Percentiles rank a stretch among this genome's conserved stretches.
These are phyloP conservation scores for Sebastes schlegelii DNA, from an alignment of 2,113 vertebrate species.

Conservation along the genomic window DNA sequence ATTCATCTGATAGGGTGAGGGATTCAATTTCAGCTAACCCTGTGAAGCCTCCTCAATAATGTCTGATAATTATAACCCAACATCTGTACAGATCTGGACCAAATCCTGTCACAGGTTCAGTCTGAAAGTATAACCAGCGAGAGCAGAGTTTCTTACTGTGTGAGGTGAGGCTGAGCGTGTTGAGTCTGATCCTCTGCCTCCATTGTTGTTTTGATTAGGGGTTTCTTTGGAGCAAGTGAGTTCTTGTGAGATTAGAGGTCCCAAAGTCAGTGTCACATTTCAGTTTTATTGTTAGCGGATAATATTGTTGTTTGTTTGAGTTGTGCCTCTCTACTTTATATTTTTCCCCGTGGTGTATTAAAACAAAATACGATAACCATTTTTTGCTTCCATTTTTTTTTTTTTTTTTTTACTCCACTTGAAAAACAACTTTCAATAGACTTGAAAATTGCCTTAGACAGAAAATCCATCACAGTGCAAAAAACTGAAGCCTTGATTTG, in stretches of 20 bases:
- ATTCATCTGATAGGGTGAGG: slow-evolving; percentile 24
- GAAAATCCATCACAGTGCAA: slow-evolving; percentile 64
- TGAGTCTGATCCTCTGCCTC: slow-evolving; percentile 9
- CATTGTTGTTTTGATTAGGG: slow-evolving; percentile 27
- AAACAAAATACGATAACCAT: slow-evolving; percentile 6
- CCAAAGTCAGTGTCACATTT: slow-evolving; percentile 5
- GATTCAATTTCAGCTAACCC: slow-evolving; percentile 46
- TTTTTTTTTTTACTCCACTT: not conserved
- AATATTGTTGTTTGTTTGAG: slow-evolving; percentile 16
- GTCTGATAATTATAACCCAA: slow-evolving; percentile 39
- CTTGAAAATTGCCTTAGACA: slow-evolving; percentile 63
- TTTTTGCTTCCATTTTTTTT: slow-evolving; percentile 14
- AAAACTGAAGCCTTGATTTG: slow-evolving; percentile 58
- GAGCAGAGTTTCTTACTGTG: slow-evolving; percentile 10
- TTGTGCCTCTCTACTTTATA: not conserved
- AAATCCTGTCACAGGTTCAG: slow-evolving; percentile 14
- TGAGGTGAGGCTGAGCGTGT: slow-evolving; percentile 20
- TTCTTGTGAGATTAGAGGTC: slow-evolving; percentile 31
- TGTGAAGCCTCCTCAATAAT: slow-evolving; percentile 35
- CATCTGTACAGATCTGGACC: slow-evolving; percentile 13
- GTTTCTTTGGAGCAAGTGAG: slow-evolving; percentile 12
- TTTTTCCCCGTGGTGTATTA: slow-evolving; percentile 29
- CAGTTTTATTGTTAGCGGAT: not conserved
- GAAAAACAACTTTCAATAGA: slow-evolving; percentile 44
- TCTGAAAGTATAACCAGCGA: slow-evolving; percentile 8